Base-by-base conservation (phyloP, 2,113 vertebrate species). In the Eretmochelys imbricata region DNA sequence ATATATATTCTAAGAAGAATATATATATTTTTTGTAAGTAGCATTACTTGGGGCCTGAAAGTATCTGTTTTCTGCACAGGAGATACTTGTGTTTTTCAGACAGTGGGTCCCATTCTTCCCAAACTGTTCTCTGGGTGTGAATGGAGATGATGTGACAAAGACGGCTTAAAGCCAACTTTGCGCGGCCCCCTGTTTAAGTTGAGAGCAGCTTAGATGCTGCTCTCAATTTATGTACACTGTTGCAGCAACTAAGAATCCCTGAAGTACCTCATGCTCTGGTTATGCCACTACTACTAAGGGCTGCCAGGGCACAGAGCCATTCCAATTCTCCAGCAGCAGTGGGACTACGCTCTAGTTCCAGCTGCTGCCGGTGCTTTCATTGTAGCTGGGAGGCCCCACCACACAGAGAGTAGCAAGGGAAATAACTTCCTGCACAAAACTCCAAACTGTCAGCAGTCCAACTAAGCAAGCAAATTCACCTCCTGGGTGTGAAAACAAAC, bases 221-320 rank as follows among this genome's bases (percentile, higher is more conserved):
- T 95, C 93, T 93, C 92, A 88, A 96, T 95, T 96, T 96, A 91
- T 91, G 96, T 95, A 91, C 91, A 94, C 94, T 95, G 92, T 92
- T 93, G 80, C 86, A 95, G 85, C 82, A 93, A 87, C 92, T 96
- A 96, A 85, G 93, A 85, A 91, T 97, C 92, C 89, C 95, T 91
- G 96, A 94, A 96, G 95, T 65, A 49, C 48, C 51, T 31, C 24
- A 85, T 75, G 50, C 69, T 75, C 85, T 55, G 65, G 87, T 92
- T 84, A 82, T 88, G 90, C 53, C 57, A 65, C 62, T 35, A 10
- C 49, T 38, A 27, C 51, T 1, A 1, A 38, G 0, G 0, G 83
- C 92, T 88, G 62, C 62, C 0, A 0, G 13, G 50, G 91, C 91
- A 87, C 42, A 24, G 80, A 91, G 89, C 83, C 90, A 69, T 50